phyloP scores from a whole-genome alignment of 1,140 invertebrate genomes.

The Pemphigus obesinymphae region DNA sequence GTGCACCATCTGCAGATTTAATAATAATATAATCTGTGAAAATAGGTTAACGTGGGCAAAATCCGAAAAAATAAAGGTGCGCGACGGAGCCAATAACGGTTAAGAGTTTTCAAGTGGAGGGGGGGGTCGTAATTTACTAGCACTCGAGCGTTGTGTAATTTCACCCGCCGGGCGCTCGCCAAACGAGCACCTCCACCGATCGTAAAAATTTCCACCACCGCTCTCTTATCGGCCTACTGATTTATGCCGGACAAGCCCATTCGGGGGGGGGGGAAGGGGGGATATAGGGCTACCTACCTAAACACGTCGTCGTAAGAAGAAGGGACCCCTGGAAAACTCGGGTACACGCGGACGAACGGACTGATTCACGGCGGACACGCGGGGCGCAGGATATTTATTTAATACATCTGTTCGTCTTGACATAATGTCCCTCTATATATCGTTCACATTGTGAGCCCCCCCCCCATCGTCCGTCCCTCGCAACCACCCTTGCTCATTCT shows the following conservation, averaged over 20 bases:
- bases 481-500: neutral
- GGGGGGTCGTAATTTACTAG: slow-evolving; percentile 4
- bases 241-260: slow-evolving; percentile 12
- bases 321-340: neutral
- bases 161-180: neutral
- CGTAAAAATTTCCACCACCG: slow-evolving; percentile 25
- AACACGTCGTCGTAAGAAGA: neutral
- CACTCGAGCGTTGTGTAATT: neutral
- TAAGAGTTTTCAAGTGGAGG: slow-evolving; percentile 4
- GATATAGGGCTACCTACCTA: neutral
- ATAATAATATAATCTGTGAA: too few species aligned
- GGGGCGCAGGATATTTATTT: slow-evolving; percentile 42
- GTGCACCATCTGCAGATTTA: too few species aligned
- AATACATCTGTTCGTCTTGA: slow-evolving; percentile 44
- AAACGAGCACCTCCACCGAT: neutral
- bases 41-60: neutral
- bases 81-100: slow-evolving; percentile 6
- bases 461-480: neutral
- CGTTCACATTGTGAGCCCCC: slow-evolving; percentile 32
- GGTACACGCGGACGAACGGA: neutral
- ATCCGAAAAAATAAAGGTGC: neutral
- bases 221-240: slow-evolving; percentile 17
- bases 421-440: slow-evolving; percentile 44
- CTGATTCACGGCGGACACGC: slow-evolving; percentile 4
- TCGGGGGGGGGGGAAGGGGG: neutral